Conservation (phyloP, 2,113 vertebrate species). For the Gasterosteus nipponicus region DNA sequence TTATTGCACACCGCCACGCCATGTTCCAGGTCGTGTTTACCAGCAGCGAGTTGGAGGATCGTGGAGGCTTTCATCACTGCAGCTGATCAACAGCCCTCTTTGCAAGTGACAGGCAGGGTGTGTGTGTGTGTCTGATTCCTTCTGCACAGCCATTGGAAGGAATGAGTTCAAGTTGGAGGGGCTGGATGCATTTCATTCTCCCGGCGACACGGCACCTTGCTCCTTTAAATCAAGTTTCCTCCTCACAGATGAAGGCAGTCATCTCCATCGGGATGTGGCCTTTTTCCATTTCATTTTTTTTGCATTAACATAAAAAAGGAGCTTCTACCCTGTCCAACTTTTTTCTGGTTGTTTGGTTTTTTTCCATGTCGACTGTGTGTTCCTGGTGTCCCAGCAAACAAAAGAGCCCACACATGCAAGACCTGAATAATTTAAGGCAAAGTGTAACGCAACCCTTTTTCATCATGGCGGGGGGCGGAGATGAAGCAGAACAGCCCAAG, state of each 20-base stretch:
- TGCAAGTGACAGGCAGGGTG: not conserved
- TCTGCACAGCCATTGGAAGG: slow-evolving; percentile 9
- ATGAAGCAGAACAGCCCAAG: slow-evolving; percentile 42
- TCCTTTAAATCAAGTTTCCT: slow-evolving; percentile 14
- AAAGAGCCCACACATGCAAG: slow-evolving; percentile 71
- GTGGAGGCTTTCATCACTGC: not conserved
- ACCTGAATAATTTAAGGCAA: slow-evolving; percentile 80
- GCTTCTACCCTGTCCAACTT: slow-evolving; percentile 66
- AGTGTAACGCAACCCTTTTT: slow-evolving; percentile 71
- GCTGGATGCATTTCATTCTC: slow-evolving; percentile 16
- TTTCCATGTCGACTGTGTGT: slow-evolving; percentile 47
- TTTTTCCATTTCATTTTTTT: not conserved
- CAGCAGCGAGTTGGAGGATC: not conserved
- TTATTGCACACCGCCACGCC: not conserved
- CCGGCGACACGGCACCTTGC: not conserved
- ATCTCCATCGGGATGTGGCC: not conserved
- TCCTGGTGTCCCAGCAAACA: slow-evolving; percentile 67
- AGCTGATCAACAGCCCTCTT: slow-evolving; percentile 2
- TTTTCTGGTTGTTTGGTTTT: not conserved
- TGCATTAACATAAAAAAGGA: not conserved
- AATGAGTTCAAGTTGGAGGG: slow-evolving; percentile 26
- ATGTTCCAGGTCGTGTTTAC: not conserved
- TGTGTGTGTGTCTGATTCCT: not conserved
- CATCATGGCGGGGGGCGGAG: slow-evolving; percentile 39
- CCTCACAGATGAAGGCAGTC: not conserved